A percentile compares a stretch with the other conserved stretches of the same genome.
Conservation (phyloP, 1,140 invertebrate genomes). For the Pogonomyrmex californicus region DNA sequence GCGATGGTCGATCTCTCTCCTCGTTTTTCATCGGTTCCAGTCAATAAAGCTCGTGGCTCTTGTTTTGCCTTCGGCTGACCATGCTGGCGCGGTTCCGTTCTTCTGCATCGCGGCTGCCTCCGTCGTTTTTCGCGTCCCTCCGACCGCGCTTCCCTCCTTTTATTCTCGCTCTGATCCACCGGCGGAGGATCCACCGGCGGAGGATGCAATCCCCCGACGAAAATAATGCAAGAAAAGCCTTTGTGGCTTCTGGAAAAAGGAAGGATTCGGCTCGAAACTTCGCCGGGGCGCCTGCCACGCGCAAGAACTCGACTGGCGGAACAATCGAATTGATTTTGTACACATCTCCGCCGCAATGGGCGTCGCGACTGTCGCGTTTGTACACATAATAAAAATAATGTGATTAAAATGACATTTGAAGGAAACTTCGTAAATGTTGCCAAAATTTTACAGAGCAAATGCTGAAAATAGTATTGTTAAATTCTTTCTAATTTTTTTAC, state of each 20-base stretch:
- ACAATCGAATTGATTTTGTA: slow-evolving; percentile 61
- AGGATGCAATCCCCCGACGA: slow-evolving; percentile 46
- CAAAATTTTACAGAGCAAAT: not conserved
- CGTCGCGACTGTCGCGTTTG: slow-evolving; percentile 1
- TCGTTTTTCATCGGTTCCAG: slow-evolving; percentile 83
- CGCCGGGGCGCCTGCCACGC: slow-evolving; percentile 52
- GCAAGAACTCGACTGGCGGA: slow-evolving; percentile 55
- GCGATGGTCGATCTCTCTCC: slow-evolving; percentile 73
- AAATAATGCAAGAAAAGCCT: slow-evolving; percentile 65
- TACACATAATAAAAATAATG: slow-evolving; percentile 26
- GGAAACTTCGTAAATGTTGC: not conserved
- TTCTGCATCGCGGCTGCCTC: slow-evolving; percentile 71
- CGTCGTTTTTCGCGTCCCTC: slow-evolving; percentile 66
- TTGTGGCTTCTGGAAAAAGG: slow-evolving; percentile 54
- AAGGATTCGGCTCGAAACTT: slow-evolving; percentile 55
- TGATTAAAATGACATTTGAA: slow-evolving; percentile 16
- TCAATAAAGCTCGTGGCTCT: slow-evolving; percentile 82
- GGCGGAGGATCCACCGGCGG: slow-evolving; percentile 44
- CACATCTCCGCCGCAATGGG: not conserved
- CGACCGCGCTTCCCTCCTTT: slow-evolving; percentile 33
- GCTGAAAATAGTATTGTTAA: not conserved
- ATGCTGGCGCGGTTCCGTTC: slow-evolving; percentile 78
- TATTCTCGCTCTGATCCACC: slow-evolving; percentile 37
- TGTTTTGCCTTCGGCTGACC: slow-evolving; percentile 83
- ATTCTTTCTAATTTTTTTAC: slow-evolving; percentile 6